Evolutionary conservation across 2,888 invertebrate species (phyloP).

Genomic region (Rambutsinella grinnellia): DNA sequence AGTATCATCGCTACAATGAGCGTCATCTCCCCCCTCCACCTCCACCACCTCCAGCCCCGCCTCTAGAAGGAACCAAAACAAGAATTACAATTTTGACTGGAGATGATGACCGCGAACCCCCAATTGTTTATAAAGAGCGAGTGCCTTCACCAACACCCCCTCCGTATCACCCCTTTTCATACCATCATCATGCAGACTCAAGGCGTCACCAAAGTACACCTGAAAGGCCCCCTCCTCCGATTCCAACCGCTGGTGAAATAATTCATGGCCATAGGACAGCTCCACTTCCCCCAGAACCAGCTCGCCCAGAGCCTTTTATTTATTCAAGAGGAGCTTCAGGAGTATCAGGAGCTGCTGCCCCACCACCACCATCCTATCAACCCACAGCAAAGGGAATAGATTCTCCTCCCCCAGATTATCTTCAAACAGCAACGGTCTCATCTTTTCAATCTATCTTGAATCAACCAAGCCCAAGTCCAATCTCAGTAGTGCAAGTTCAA

Average conservation of each 20-base stretch:
- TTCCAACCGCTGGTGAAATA: background rate
- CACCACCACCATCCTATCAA: slow-evolving; percentile 9
- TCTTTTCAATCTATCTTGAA: slow-evolving; percentile 13
- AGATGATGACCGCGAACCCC: slow-evolving; percentile 16
- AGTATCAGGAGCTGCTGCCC: background rate
- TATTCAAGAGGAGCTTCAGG: slow-evolving; percentile 19
- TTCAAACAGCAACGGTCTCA: too few relatives aligned
- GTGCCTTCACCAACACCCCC: slow-evolving; percentile 6
- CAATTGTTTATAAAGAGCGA: slow-evolving; percentile 18
- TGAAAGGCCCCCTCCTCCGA: background rate
- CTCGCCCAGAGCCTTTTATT: slow-evolving; percentile 16
- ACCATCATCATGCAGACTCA: background rate
- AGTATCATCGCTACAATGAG: too few relatives aligned
- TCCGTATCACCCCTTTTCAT: slow-evolving; percentile 21
- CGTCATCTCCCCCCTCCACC: too few relatives aligned
- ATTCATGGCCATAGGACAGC: background rate
- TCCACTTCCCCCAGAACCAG: slow-evolving; percentile 3
- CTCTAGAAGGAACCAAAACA: background rate
- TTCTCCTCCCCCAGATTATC: background rate
- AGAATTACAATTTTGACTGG: slow-evolving; percentile 25
- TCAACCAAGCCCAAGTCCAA: background rate
- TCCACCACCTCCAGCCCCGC: background rate
- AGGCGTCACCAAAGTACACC: slow-evolving; percentile 2
- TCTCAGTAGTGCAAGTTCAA: background rate
- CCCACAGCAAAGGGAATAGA: slow-evolving; percentile 5